These are phyloP conservation scores for Himalopsyche anomala DNA, from an alignment of 2,888 invertebrate species.

Conservation along the genomic window DNA sequence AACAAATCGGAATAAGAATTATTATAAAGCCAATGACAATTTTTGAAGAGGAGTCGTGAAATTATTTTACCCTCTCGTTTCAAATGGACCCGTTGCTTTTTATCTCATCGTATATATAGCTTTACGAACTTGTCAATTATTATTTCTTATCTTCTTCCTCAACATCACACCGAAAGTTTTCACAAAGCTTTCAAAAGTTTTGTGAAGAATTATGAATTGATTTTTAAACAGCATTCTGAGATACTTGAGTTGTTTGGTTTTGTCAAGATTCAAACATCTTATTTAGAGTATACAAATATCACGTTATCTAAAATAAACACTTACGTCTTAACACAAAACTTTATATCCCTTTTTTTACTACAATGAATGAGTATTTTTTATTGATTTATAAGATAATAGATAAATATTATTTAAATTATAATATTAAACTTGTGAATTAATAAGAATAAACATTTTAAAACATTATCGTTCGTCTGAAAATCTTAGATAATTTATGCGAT, in stretches of 20 bases:
- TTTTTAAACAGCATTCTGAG: background rate
- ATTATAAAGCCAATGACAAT: too few relatives aligned
- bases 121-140: background rate
- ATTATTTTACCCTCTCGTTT: too few relatives aligned
- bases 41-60: too few relatives aligned
- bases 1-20: too few relatives aligned
- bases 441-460: too few relatives aligned
- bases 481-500: too few relatives aligned
- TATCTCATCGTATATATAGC: background rate
- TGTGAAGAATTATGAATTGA: background rate
- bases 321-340: too few relatives aligned
- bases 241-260: background rate
- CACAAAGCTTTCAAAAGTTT: slow-evolving; percentile 5
- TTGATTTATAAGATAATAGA: background rate
- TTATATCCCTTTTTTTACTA: too few relatives aligned
- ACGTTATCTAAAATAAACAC: too few relatives aligned
- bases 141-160: background rate
- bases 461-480: too few relatives aligned
- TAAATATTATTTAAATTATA: background rate
- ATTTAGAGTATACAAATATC: background rate
- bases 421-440: too few relatives aligned
- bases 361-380: background rate
- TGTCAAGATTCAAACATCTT: background rate
- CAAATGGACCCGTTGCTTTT: too few relatives aligned
- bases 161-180: slow-evolving; percentile 15